Evolutionary conservation across 2,888 invertebrate species (phyloP).

Genomic region (Cistogaster globosa): DNA sequence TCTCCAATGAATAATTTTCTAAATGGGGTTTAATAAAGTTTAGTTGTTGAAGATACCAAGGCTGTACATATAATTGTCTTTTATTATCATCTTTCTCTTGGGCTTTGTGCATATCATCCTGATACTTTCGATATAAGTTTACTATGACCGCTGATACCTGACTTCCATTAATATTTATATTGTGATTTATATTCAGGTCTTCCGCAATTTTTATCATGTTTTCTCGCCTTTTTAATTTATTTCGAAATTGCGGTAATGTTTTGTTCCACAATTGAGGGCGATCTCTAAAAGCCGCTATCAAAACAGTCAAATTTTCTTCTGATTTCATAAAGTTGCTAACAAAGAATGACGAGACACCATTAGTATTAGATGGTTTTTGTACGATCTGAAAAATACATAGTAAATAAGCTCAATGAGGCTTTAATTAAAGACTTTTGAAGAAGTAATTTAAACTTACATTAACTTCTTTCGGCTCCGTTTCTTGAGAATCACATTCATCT

Average conservation of each 20-base stretch:
- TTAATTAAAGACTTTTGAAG: background rate
- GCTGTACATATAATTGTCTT: slow-evolving; percentile 20
- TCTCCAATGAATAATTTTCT: slow-evolving; percentile 50
- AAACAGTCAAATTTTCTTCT: slow-evolving; percentile 44
- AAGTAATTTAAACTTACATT: background rate
- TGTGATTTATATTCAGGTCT: slow-evolving; percentile 50
- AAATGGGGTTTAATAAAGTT: slow-evolving; percentile 59
- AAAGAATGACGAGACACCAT: slow-evolving; percentile 48
- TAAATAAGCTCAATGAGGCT: background rate
- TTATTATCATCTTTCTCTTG: slow-evolving; percentile 43
- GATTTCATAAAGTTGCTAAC: slow-evolving; percentile 59
- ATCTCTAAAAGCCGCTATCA: slow-evolving; percentile 57
- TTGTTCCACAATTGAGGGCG: slow-evolving; percentile 61
- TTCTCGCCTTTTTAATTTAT: slow-evolving; percentile 53
- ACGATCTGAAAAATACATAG: slow-evolving; percentile 6
- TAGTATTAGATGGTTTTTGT: slow-evolving; percentile 27
- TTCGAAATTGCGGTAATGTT: slow-evolving; percentile 41
- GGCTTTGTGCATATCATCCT: slow-evolving; percentile 39
- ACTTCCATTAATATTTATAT: slow-evolving; percentile 48
- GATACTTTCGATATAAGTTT: slow-evolving; percentile 55
- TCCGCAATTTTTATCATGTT: slow-evolving; percentile 54
- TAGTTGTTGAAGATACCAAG: slow-evolving; percentile 53
- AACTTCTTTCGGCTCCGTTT: slow-evolving; percentile 9
- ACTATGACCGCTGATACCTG: slow-evolving; percentile 58
- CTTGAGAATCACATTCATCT: slow-evolving; percentile 32